Evolutionary conservation across 2,113 vertebrate genomes (phyloP), one percentile per base, ranked within the genome.

Genomic region (Scomber japonicus): DNA sequence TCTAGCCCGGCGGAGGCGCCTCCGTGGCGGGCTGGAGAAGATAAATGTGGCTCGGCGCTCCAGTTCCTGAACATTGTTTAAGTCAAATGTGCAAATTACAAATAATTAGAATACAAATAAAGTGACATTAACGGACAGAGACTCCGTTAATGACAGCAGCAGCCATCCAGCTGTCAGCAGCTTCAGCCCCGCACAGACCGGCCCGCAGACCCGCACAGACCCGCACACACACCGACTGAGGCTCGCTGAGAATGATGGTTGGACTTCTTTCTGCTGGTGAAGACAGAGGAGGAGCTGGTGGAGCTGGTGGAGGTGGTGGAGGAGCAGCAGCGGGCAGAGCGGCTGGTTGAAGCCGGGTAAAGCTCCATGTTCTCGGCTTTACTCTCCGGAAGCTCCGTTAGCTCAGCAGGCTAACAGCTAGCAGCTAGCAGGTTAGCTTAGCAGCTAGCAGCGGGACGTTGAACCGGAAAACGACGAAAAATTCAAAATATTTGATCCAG

Each of bases 1-100:
- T 21, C 78, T 0, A 85, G 78, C 7, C 67, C 81, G 60, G 66
- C 21, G 3, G 91, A 78, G 49, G 90, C 0, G 55, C 53, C 75
- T 8, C 81, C 80, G 0, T 54, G 64, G 2, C 49, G 75, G 72
- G 63, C 3, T 11, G 81, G 0, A 1, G 80, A 11, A 56, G 88
- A 69, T 3, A 79, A 64, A 40, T 73, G 81, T 70, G 74, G 67
- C 11, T 93, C 91, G 0, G 57, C 51, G 46, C 31, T 87, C 57
- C 88, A 50, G 63, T 59, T 92, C 64, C 63, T 85, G 11, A 93
- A 94, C 92, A 94, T 94, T 24, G 53, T 63, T 40, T 49, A 51
- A 54, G 8, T 64, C 35, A 53, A 74, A 81, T 44, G 48, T 78
- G 68, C 45, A 24, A 71, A 50, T 44, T n/a, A 9, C 14, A 60